Evolutionary conservation across 2,888 invertebrate genomes (phyloP).

Genomic region (Mactromeris polynyma): DNA sequence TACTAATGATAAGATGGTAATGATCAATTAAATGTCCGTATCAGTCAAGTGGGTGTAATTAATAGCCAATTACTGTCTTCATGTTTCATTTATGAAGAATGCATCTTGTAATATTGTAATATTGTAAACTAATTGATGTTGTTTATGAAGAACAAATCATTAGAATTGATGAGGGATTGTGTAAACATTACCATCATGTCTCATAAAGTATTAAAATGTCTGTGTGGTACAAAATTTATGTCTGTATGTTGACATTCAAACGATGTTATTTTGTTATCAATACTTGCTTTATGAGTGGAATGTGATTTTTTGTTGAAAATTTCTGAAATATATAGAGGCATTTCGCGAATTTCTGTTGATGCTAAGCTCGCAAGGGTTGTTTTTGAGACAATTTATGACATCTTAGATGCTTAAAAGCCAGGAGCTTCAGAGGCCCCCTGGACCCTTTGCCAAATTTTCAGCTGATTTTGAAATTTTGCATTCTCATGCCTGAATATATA

Average conservation of each 20-base stretch:
- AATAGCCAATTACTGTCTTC: not conserved
- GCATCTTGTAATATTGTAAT: not conserved
- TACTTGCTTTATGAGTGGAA: not conserved
- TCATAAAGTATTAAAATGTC: not conserved
- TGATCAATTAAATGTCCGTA: not conserved
- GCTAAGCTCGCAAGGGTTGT: too few relatives aligned
- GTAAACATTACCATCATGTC: not conserved
- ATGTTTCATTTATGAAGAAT: not conserved
- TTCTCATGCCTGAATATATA: too few relatives aligned
- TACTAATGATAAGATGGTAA: not conserved
- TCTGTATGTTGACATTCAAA: not conserved
- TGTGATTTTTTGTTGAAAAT: not conserved
- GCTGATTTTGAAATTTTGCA: too few relatives aligned
- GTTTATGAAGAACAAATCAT: not conserved
- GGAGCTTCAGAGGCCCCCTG: too few relatives aligned
- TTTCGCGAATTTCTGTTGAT: too few relatives aligned
- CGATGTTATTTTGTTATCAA: not conserved
- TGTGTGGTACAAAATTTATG: not conserved
- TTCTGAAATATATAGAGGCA: not conserved
- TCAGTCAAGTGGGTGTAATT: not conserved
- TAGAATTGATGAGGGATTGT: not conserved
- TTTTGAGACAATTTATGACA: too few relatives aligned
- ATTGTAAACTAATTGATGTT: not conserved
- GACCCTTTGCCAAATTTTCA: too few relatives aligned
- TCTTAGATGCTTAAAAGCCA: too few relatives aligned